Conservation (phyloP, 2,888 invertebrate species). For the Rutpela maculata region DNA sequence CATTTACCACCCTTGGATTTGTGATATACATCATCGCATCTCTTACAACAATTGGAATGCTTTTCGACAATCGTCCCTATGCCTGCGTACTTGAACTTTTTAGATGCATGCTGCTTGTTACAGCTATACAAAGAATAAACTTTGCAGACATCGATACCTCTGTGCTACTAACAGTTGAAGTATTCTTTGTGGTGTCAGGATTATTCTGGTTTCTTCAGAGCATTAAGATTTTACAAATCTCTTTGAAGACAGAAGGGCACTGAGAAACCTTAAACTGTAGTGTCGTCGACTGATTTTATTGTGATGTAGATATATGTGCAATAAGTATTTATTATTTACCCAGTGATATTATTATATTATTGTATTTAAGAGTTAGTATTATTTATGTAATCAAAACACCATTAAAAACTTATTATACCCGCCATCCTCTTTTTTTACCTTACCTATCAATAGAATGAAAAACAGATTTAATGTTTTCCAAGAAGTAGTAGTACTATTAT, state of each 20-base stretch:
- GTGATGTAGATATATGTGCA: not conserved
- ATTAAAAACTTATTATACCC: not conserved
- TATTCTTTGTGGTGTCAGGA: conserved; percentile 78
- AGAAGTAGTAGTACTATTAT: too few species aligned
- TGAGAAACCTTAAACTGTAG: conserved; percentile 1
- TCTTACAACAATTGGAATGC: conserved; percentile 82
- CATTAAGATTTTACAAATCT: conserved; percentile 77
- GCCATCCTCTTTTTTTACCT: not conserved
- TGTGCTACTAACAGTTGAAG: conserved; percentile 75
- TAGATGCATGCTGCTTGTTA: conserved; percentile 79
- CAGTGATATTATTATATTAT: conserved; percentile 9
- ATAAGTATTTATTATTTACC: conserved; percentile 18
- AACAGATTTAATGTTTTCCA: too few species aligned
- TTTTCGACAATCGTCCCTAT: conserved; percentile 81
- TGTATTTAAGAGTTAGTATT: not conserved
- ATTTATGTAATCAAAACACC: conserved; percentile 17
- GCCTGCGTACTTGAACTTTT: conserved; percentile 80
- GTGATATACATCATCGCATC: conserved; percentile 82
- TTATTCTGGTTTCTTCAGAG: conserved; percentile 81
- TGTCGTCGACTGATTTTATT: conserved; percentile 19
- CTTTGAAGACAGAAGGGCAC: conserved; percentile 28
- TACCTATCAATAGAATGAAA: not conserved
- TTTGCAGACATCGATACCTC: conserved; percentile 71
- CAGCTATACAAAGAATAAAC: conserved; percentile 72
- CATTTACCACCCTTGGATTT: conserved; percentile 77